Evolutionary conservation across 1,140 invertebrate genomes (phyloP).

Genomic region (Copidosoma floridanum): DNA sequence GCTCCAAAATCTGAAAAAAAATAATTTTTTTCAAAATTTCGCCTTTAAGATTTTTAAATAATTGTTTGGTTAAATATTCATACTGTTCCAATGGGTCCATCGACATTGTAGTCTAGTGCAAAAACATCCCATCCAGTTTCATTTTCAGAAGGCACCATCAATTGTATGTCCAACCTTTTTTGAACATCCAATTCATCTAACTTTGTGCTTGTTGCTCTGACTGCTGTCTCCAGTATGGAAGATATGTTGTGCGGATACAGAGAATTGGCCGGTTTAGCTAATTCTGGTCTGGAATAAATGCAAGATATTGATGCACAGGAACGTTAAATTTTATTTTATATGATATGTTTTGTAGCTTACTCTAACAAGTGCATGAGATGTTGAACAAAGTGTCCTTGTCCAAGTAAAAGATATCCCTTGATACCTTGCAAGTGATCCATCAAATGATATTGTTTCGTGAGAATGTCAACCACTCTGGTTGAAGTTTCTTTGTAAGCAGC

Average conservation of each 20-base stretch:
- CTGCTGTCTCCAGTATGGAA: conserved; percentile 86
- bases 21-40: no score
- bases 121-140: conserved; percentile 96
- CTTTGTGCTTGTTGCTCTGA: conserved; percentile 92
- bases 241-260: conserved; percentile 87
- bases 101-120: conserved; percentile 87
- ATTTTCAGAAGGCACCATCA: conserved; percentile 73
- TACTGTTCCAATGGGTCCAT: conserved; percentile 89
- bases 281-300: conserved; percentile 67
- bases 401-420: conserved; percentile 85
- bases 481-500: conserved; percentile 85
- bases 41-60: conserved; percentile 21
- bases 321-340: conserved; percentile 4
- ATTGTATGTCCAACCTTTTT: conserved; percentile 80
- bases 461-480: conserved; percentile 78
- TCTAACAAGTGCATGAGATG: conserved; percentile 88
- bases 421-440: conserved; percentile 89
- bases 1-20: conserved; percentile 72
- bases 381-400: conserved; percentile 94
- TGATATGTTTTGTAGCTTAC: conserved; percentile 58
- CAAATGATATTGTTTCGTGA: conserved; percentile 84
- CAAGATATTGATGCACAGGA: not conserved
- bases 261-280: conserved; percentile 84
- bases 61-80: conserved; percentile 24
- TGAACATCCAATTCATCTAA: conserved; percentile 90